Evolutionary conservation across 1,140 invertebrate species (phyloP), one percentile per base, ranked within the genome.

Genomic region (Acromyrmex heyeri): DNA sequence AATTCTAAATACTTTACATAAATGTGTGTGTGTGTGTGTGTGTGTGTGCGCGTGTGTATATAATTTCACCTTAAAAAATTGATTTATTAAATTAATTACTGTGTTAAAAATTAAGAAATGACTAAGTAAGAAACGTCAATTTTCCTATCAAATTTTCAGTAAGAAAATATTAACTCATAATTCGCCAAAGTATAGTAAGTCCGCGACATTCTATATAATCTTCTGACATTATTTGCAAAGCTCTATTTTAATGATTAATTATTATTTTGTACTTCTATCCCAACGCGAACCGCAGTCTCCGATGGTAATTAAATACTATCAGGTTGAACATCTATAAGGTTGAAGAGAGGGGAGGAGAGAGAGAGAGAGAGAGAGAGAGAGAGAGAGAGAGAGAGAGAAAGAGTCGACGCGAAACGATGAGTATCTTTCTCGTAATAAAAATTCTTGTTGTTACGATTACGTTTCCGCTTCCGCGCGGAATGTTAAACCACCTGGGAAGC

Each of bases 371-470:
- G 18, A 38, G 18, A 67, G 3, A 27, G 1, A n/a, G 18, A 67
- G 3, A 67, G 64, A 67, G 34, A 34, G 34, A 30, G 30, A 67
- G 64, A 44, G 18, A 65, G 18, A 38, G 18, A 67, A 1, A 27
- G 1, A 30, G 27, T 30, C 27, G 27, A 27, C 27, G 27, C 2
- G 27, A 30, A 44, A 75, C 38, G 14, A 59, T 30, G n/a, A 59
- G n/a, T 27, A 12, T 24, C 24, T 48, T 5, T 48, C 24, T 78
- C 44, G 59, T 24, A 48, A 78, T 62, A 78, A 78, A 64, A 38
- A 7, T 65, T 34, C 27, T 21, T 24, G 27, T 5, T 44, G 14
- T 24, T 44, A 16, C 30, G 57, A 77, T 77, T 78, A 64, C 44
- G 27, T 48, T 44, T 65, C 34, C 48, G 30, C 27, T 59, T n/a